A percentile compares a stretch with the other conserved stretches of the same genome.
These are phyloP conservation scores for Carcharodon carcharias DNA, from an alignment of 2,797 vertebrate genomes.

Conservation along the genomic window DNA sequence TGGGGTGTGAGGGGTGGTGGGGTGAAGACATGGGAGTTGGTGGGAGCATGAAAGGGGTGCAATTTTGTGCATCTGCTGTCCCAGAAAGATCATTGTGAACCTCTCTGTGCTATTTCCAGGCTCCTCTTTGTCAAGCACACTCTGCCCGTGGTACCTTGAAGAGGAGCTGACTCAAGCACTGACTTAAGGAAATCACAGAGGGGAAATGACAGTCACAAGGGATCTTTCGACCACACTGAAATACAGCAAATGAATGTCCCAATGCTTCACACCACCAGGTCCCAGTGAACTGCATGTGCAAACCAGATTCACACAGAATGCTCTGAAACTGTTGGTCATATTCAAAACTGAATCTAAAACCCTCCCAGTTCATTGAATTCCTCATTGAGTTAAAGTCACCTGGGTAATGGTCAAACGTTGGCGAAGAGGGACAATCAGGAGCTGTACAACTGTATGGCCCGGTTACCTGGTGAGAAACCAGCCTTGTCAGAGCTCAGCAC, in stretches of 20 bases:
- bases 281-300: not conserved
- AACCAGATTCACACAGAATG: not conserved
- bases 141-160: not conserved
- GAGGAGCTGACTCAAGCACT: not conserved
- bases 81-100: not conserved
- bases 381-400: not conserved
- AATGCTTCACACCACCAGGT: not conserved
- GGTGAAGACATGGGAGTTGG: too few species aligned
- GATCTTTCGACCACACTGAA: too few species aligned
- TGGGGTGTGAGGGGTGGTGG: too few species aligned
- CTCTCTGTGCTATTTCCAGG: not conserved
- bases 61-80: not conserved
- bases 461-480: not conserved
- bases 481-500: not conserved
- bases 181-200: too few species aligned
- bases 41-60: too few species aligned
- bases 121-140: not conserved
- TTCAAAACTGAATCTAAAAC: not conserved
- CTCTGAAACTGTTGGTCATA: not conserved
- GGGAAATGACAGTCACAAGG: too few species aligned
- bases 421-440: not conserved
- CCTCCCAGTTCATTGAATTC: not conserved
- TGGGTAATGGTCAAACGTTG: not conserved
- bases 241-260: not conserved
- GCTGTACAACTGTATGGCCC: not conserved